phyloP scores from a whole-genome alignment of 2,797 vertebrate genomes.

The Buceros bicornis region DNA sequence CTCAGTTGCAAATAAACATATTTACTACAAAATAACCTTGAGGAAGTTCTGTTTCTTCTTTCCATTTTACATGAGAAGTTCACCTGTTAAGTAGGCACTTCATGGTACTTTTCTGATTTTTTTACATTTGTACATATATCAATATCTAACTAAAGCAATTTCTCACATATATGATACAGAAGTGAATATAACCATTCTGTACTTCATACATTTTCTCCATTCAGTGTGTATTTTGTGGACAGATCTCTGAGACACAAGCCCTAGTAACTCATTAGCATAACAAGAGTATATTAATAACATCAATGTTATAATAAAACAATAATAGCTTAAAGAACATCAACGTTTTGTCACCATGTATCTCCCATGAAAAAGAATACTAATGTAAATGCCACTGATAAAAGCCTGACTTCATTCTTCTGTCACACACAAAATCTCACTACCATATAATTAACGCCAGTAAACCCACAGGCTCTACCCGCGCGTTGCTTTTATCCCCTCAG shows the following conservation, averaged over 20 bases:
- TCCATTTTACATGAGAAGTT: background rate
- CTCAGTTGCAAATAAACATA: background rate
- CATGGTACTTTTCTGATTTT: background rate
- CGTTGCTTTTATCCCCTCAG: background rate
- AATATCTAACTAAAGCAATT: background rate
- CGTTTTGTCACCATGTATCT: conserved; percentile 23
- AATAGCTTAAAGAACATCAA: conserved; percentile 28
- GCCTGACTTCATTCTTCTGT: conserved; percentile 13
- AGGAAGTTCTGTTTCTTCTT: background rate
- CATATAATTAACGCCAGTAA: conserved; percentile 32
- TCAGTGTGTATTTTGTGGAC: background rate
- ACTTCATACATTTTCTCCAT: background rate
- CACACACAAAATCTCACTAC: conserved; percentile 2
- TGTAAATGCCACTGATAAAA: conserved; percentile 22
- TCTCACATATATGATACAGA: background rate
- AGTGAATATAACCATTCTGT: background rate
- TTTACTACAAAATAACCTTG: background rate
- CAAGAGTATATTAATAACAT: background rate
- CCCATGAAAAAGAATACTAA: background rate
- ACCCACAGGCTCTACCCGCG: background rate
- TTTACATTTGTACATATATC: background rate
- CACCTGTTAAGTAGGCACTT: background rate
- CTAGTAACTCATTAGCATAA: background rate
- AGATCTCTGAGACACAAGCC: background rate
- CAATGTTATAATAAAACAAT: background rate